Evolutionary conservation across 2,797 vertebrate species (phyloP), one percentile per base, ranked within the genome.

Genomic region (Lophotriccus pileatus): DNA sequence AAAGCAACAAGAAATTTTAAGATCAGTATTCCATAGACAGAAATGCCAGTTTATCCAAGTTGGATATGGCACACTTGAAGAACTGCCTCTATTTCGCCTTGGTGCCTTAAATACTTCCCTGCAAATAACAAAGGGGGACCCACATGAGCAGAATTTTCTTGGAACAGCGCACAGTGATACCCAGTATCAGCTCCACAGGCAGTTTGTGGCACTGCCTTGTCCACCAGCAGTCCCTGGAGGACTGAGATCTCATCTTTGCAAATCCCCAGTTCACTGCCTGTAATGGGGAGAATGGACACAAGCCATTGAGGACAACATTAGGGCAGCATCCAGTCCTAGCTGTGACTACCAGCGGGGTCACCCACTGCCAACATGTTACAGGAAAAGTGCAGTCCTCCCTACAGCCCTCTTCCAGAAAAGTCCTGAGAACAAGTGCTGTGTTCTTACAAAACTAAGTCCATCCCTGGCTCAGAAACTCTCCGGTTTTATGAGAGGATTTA

Each of bases 241-340:
- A 37, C 41, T 8, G 20, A 53, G 43, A 18, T 64, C 43, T 53
- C n/a, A 6, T n/a, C 39, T 56, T 72, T 50, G 43, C 32, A 75
- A 15, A 74, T 60, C 27, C 34, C 19, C 10, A 30, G 4, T 14
- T 27, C 36, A 4, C 24, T 3, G 0, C 47, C 24, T 66, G 47
- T 1, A 1, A 1, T 6, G 28, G 23, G 23, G 6, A 36, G 17
- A 52, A 58, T 22, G 0, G 0, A 8, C 1, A 2, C 19, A 17
- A 82, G n/a, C 66, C 39, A 24, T 36, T 20, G 25, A 56, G 49
- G 11, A 76, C 37, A 32, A 47, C 9, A 7, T 13, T 12, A 64
- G 28, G 28, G 34, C 25, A 62, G 37, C 1, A 0, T 43, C 47
- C 0, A 2, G 18, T 19, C 32, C 30, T 2, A n/a, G 23, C n/a